A percentile compares a stretch with the other conserved stretches of the same genome.
Conservation (phyloP, 2,888 invertebrate species). For the Dynastes hyllus region DNA sequence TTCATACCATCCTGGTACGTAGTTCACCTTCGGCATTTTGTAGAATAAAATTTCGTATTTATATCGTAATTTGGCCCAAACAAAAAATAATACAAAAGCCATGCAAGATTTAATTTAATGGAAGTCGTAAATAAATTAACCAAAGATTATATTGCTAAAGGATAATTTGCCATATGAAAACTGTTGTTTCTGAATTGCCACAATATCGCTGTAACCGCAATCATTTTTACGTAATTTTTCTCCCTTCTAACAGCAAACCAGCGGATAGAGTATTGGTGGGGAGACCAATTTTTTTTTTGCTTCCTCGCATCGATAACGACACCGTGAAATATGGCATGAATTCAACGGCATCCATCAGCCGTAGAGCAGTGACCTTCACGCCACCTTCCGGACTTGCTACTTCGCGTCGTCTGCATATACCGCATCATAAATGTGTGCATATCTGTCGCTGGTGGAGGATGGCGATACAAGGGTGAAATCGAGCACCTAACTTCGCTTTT, state of each 20-base stretch:
- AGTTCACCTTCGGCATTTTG: too few relatives aligned
- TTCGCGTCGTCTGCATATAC: conserved; percentile 10
- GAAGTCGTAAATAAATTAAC: too few relatives aligned
- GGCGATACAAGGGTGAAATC: conserved; percentile 21
- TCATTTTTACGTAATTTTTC: conserved; percentile 11
- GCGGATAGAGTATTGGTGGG: not conserved
- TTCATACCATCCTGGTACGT: too few relatives aligned
- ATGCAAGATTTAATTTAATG: too few relatives aligned
- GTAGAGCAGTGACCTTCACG: conserved; percentile 42
- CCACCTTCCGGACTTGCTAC: not conserved
- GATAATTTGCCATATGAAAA: too few relatives aligned
- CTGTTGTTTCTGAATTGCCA: conserved; percentile 22
- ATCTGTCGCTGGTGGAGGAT: conserved; percentile 5
- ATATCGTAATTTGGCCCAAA: too few relatives aligned
- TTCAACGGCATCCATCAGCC: conserved; percentile 26
- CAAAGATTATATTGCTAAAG: too few relatives aligned
- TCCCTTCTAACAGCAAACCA: conserved; percentile 27
- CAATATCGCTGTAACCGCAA: not conserved
- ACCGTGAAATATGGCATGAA: conserved; percentile 47
- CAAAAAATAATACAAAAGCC: too few relatives aligned
- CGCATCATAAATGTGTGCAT: not conserved
- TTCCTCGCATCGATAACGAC: conserved; percentile 2
- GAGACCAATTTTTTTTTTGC: not conserved
- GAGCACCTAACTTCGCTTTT: conserved; percentile 8
- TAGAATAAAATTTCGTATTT: too few relatives aligned